Evolutionary conservation across 2,113 vertebrate species (phyloP), one percentile per base, ranked within the genome.

Genomic region (Scalopus aquaticus): DNA sequence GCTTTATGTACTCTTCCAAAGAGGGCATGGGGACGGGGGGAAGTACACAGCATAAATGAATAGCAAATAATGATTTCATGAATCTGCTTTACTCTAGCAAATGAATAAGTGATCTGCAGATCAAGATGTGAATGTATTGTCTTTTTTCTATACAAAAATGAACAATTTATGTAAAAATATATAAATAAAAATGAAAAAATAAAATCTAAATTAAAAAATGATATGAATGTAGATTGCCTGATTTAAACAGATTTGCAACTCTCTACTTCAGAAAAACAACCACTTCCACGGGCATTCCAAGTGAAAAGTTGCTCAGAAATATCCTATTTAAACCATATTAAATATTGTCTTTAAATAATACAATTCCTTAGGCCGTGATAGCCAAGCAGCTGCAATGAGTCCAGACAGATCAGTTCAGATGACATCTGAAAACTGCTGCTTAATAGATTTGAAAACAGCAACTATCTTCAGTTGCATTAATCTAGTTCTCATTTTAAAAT

Each of bases 41-140:
- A 49, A 85, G 42, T 30, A 54, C 37, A 64, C 3, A 24, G 82
- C 22, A 94, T 91, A 94, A 85, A 85, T 69, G 35, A 94, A 92
- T 39, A 94, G 32, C 15, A 81, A 81, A 44, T 16, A 90, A 32
- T 87, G 76, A 91, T 86, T 93, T 95, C 49, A 70, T 60, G 73
- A 90, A 19, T 65, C 54, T 84, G 4, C 32, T 81, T 89, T 76
- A 49, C 49, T 88, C 39, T 32, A 82, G 49, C 42, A 91, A 87
- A 90, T 88, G 80, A 96, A 1, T 88, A 87, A 67, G 51, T 90
- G 69, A 94, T 94, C 56, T 77, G 15, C 19, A 56, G 39, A 72
- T 91, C 51, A 87, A 87, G 37, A 88, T 39, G 16, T 83, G 72
- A 90, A 37, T 65, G n/a, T 49, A 85, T 17, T 49, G 8, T 49